Percentiles rank a stretch among this genome's conserved stretches.
Conservation (phyloP, 2,888 invertebrate species). For the Anodontia alba region DNA sequence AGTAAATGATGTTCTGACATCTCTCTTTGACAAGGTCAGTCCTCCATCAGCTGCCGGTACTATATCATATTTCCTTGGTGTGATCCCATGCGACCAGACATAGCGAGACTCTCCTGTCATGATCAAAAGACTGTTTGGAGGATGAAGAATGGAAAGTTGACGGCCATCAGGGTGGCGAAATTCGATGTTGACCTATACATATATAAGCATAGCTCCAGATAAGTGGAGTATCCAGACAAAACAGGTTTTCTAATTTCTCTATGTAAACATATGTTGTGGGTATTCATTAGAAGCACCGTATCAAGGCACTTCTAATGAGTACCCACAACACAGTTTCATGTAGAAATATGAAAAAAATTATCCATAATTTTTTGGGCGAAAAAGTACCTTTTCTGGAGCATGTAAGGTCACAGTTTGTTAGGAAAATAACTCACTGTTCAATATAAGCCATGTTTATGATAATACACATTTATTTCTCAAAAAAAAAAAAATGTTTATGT, state of each 20-base stretch:
- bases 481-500: too few relatives aligned
- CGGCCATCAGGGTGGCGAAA: constrained; percentile 89
- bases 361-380: too few relatives aligned
- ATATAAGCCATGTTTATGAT: too few relatives aligned
- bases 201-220: too few relatives aligned
- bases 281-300: too few relatives aligned
- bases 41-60: constrained; percentile 87
- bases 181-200: constrained; percentile 90
- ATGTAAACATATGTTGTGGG: too few relatives aligned
- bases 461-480: too few relatives aligned
- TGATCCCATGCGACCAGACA: constrained; percentile 87
- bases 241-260: too few relatives aligned
- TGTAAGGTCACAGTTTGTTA: not conserved
- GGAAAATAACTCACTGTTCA: not conserved
- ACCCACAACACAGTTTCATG: too few relatives aligned
- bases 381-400: not conserved
- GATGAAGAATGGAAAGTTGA: constrained; percentile 88
- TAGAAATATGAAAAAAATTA: too few relatives aligned
- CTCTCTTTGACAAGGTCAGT: constrained; percentile 85
- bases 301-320: too few relatives aligned
- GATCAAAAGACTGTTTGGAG: constrained; percentile 90
- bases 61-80: constrained; percentile 92
- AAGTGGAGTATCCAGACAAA: too few relatives aligned
- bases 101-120: constrained; percentile 92
- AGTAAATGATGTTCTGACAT: constrained; percentile 92